These are phyloP conservation scores for Mus caroli DNA, from an alignment of 2,797 vertebrate species.

Conservation along the genomic window DNA sequence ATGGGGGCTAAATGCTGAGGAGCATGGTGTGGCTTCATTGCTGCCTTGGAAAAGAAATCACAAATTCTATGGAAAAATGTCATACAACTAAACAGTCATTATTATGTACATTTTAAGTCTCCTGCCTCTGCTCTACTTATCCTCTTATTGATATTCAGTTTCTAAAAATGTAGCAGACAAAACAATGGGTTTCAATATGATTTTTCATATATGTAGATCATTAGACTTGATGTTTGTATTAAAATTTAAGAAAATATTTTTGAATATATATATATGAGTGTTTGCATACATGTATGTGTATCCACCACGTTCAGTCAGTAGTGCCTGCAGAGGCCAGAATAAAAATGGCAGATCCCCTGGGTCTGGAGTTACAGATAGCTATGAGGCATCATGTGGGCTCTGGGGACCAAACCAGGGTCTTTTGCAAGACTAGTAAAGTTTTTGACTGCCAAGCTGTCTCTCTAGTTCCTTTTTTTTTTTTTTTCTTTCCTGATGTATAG, in stretches of 20 bases:
- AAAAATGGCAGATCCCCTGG: neutral
- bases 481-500: neutral
- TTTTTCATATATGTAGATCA: neutral
- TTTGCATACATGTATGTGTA: neutral
- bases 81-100: neutral
- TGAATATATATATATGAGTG: neutral
- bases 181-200: neutral
- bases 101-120: neutral
- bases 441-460: neutral
- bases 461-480: too few relatives aligned
- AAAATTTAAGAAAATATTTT: neutral
- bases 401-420: neutral
- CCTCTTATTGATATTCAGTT: neutral
- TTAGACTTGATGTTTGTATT: neutral
- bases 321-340: neutral
- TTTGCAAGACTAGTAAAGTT: neutral
- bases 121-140: neutral
- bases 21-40: neutral
- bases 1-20: neutral
- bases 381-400: neutral
- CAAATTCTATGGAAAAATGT: neutral
- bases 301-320: too few relatives aligned
- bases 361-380: neutral
- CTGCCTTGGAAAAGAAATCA: conserved; percentile 14
- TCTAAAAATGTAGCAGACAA: neutral